A percentile compares a stretch with the other conserved stretches of the same genome.
phyloP scores from a whole-genome alignment of 2,797 vertebrate genomes.

The Oryzias sinensis region DNA sequence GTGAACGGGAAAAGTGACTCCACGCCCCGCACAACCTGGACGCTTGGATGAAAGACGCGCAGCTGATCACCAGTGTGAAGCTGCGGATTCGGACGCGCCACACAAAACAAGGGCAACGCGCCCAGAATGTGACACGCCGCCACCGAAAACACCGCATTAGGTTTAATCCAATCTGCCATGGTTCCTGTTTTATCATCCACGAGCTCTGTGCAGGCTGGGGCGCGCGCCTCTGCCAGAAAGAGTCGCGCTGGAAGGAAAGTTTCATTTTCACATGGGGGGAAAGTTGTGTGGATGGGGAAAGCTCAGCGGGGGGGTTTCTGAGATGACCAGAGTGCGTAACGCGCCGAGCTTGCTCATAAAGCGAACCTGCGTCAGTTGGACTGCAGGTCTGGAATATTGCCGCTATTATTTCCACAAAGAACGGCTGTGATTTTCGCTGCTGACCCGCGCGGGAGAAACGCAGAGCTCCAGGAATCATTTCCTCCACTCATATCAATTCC shows the following conservation, averaged over 20 bases:
- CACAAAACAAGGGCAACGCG: slow-evolving; percentile 63
- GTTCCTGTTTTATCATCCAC: slow-evolving; percentile 67
- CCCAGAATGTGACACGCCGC: slow-evolving; percentile 73
- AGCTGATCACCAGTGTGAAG: slow-evolving; percentile 58
- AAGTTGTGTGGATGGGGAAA: slow-evolving; percentile 32
- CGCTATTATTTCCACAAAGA: slow-evolving; percentile 41
- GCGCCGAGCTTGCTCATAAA: slow-evolving; percentile 41
- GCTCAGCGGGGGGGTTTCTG: slow-evolving; percentile 39
- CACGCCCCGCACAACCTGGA: neutral
- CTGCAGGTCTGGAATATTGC: slow-evolving; percentile 23
- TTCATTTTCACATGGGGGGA: slow-evolving; percentile 18
- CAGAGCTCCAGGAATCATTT: slow-evolving; percentile 42
- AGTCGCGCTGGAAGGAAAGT: slow-evolving; percentile 47
- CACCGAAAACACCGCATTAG: slow-evolving; percentile 70
- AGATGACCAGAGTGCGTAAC: slow-evolving; percentile 42
- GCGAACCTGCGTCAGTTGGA: slow-evolving; percentile 21
- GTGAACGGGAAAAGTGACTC: too few species aligned
- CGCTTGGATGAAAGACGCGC: slow-evolving; percentile 36
- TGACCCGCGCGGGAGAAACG: slow-evolving; percentile 12
- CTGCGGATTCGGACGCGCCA: slow-evolving; percentile 69
- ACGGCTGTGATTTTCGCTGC: slow-evolving; percentile 24
- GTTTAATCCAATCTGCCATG: slow-evolving; percentile 71
- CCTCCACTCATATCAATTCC: slow-evolving; percentile 54
- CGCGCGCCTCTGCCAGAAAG: slow-evolving; percentile 50
- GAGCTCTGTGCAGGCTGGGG: slow-evolving; percentile 50